A percentile compares a stretch with the other conserved stretches of the same genome.
Evolutionary conservation across 2,888 invertebrate genomes (phyloP).

Genomic region (Acronicta aceris): DNA sequence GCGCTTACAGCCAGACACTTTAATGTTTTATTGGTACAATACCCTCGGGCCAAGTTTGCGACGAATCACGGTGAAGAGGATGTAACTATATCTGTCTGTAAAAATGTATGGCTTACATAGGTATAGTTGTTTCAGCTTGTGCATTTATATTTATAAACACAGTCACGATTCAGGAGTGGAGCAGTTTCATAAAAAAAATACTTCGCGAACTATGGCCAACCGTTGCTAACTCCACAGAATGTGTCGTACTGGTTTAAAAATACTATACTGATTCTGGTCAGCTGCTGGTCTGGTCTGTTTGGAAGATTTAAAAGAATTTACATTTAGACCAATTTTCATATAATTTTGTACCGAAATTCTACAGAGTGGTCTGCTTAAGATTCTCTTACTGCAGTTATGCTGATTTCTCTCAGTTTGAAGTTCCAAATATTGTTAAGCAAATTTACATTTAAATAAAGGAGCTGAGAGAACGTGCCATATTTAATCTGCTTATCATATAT

Average conservation of each 20-base stretch:
- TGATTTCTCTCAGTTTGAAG: slow-evolving; percentile 43
- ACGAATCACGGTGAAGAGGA: slow-evolving; percentile 37
- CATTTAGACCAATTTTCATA: no score
- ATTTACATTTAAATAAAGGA: slow-evolving; percentile 65
- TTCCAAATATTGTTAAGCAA: slow-evolving; percentile 56
- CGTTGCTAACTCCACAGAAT: no score
- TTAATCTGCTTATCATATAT: slow-evolving; percentile 54
- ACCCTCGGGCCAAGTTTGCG: slow-evolving; percentile 45
- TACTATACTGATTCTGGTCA: no score
- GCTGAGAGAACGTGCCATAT: slow-evolving; percentile 36
- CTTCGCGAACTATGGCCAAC: no score
- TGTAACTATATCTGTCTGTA: slow-evolving; percentile 34
- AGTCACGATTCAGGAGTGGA: no score
- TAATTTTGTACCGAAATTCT: neutral
- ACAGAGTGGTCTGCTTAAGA: slow-evolving; percentile 17
- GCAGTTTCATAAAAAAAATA: no score
- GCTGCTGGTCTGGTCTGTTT: no score
- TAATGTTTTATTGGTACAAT: slow-evolving; percentile 61
- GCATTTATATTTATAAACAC: no score
- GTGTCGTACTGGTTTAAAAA: no score
- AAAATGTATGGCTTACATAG: no score
- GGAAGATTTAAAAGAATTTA: no score
- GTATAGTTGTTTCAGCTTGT: no score
- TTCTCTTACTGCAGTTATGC: slow-evolving; percentile 40
- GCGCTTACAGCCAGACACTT: slow-evolving; percentile 50